Conservation (phyloP, 1,140 invertebrate species). For the Carcinoscorpius rotundicauda region DNA sequence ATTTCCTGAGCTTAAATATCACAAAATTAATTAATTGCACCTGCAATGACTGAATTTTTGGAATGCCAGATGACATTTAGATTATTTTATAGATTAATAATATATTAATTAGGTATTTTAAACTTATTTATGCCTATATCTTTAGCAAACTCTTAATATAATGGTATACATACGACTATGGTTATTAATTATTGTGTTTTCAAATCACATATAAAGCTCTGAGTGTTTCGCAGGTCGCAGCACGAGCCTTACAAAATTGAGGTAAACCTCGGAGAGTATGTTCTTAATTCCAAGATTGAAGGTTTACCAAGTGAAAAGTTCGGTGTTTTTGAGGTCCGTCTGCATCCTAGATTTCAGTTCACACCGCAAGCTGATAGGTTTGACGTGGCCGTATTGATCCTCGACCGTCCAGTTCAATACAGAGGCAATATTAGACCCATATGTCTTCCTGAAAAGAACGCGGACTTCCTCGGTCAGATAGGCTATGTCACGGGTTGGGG, state of each 20-base stretch:
- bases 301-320: slow-evolving; percentile 79
- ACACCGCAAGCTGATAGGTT: slow-evolving; percentile 73
- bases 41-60: too few relatives aligned
- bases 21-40: too few relatives aligned
- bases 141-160: too few relatives aligned
- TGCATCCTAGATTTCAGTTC: slow-evolving; percentile 90
- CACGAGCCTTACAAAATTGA: slow-evolving; percentile 62
- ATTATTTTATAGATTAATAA: too few relatives aligned
- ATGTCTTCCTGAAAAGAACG: slow-evolving; percentile 77
- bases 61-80: too few relatives aligned
- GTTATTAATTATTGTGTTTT: too few relatives aligned
- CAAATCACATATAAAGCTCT: too few relatives aligned
- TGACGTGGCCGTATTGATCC: slow-evolving; percentile 77
- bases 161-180: too few relatives aligned
- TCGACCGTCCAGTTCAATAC: slow-evolving; percentile 76
- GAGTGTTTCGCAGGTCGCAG: slow-evolving; percentile 47
- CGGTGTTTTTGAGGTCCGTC: slow-evolving; percentile 71
- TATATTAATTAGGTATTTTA: too few relatives aligned
- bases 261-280: slow-evolving; percentile 84
- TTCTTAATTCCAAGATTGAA: slow-evolving; percentile 83
- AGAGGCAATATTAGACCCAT: slow-evolving; percentile 88
- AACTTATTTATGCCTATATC: too few relatives aligned
- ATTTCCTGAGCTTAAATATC: too few relatives aligned
- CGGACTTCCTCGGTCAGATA: slow-evolving; percentile 77
- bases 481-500: slow-evolving; percentile 92